phyloP scores from a whole-genome alignment of 2,113 vertebrate genomes.

The Tangachromis dhanisi region DNA sequence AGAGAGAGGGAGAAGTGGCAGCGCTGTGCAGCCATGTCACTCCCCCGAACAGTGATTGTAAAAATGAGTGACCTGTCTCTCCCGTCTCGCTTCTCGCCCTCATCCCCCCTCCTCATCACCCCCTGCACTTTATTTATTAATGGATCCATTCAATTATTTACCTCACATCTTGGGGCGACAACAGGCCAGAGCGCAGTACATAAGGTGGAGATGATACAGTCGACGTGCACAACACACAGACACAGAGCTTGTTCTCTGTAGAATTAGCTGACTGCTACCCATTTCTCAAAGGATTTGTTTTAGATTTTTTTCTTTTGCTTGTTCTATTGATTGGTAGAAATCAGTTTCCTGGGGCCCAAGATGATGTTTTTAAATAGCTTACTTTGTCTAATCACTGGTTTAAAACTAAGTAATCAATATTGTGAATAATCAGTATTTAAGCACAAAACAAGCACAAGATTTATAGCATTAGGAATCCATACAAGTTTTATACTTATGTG shows the following conservation, averaged over 20 bases:
- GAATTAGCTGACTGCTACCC: neutral
- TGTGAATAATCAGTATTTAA: neutral
- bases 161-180: slow-evolving; percentile 55
- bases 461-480: neutral
- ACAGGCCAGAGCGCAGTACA: slow-evolving; percentile 38
- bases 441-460: neutral
- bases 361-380: neutral
- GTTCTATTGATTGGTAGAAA: neutral
- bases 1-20: neutral
- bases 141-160: slow-evolving; percentile 72
- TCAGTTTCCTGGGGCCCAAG: neutral
- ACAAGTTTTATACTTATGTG: neutral
- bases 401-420: neutral
- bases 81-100: neutral
- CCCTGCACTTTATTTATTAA: slow-evolving; percentile 70
- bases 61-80: slow-evolving; percentile 58
- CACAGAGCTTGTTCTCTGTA: neutral
- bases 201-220: slow-evolving; percentile 26
- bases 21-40: slow-evolving; percentile 25
- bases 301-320: neutral
- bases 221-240: neutral
- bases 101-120: neutral
- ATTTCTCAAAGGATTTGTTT: neutral
- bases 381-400: neutral
- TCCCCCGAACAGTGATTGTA: slow-evolving; percentile 51